These are phyloP conservation scores for Scomber japonicus DNA, from an alignment of 2,113 vertebrate species.

Conservation along the genomic window DNA sequence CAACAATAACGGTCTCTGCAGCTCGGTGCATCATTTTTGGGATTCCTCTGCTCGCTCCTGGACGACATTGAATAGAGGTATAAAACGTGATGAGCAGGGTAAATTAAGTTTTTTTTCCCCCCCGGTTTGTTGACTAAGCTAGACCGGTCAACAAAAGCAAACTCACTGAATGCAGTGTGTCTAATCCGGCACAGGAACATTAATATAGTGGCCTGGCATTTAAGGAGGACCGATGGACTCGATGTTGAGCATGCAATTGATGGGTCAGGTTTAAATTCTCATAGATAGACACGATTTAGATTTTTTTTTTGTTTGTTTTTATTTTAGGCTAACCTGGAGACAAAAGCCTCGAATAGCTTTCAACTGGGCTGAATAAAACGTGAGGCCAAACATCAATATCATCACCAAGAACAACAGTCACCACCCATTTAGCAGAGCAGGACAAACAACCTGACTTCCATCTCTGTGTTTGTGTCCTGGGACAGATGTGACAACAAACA, in stretches of 20 bases:
- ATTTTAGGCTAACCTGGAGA: not conserved
- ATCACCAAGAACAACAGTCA: conserved; percentile 12
- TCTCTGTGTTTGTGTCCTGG: no score
- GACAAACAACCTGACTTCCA: not conserved
- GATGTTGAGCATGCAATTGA: conserved; percentile 39
- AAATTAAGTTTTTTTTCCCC: conserved; percentile 21
- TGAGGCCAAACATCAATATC: not conserved
- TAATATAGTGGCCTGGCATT: conserved; percentile 56
- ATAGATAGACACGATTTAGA: not conserved
- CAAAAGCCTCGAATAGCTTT: not conserved
- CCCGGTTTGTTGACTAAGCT: conserved; percentile 19
- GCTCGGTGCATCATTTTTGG: conserved; percentile 72
- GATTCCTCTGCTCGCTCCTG: conserved; percentile 63
- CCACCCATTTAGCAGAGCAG: conserved; percentile 5
- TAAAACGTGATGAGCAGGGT: conserved; percentile 46
- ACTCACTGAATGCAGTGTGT: not conserved
- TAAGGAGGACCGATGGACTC: conserved; percentile 48
- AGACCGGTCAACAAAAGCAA: conserved; percentile 37
- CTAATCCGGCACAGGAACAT: conserved; percentile 14
- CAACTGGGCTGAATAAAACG: not conserved
- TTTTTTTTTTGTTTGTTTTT: not conserved
- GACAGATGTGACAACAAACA: no score
- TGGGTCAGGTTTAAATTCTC: conserved; percentile 36
- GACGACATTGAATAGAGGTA: conserved; percentile 62
- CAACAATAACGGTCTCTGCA: conserved; percentile 61